Conservation (phyloP, 2,113 vertebrate genomes). For the Crotalus tigris region DNA sequence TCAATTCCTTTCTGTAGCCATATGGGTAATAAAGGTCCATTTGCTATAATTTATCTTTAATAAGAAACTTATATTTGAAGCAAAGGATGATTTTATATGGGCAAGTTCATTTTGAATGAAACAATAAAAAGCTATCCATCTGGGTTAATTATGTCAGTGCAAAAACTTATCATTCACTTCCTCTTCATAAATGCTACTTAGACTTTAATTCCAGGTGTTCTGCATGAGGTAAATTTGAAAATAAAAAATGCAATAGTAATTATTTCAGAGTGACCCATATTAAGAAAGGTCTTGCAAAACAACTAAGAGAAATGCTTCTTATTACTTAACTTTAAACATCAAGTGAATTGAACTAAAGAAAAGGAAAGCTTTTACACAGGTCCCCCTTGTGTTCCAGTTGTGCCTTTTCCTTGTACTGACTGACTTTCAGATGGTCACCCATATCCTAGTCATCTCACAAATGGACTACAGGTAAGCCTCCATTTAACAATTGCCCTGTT, state of each 20-base stretch:
- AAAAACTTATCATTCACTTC: conserved; percentile 58
- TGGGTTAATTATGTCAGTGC: conserved; percentile 62
- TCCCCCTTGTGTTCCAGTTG: neutral
- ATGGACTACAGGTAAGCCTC: neutral
- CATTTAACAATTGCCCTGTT: neutral
- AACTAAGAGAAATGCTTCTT: conserved; percentile 16
- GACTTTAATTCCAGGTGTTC: conserved; percentile 66
- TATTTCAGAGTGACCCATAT: conserved; percentile 39
- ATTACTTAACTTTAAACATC: conserved; percentile 34
- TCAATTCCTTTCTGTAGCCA: conserved; percentile 56
- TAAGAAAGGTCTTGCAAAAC: conserved; percentile 46
- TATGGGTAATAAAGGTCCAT: conserved; percentile 67
- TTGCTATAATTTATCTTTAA: conserved; percentile 66
- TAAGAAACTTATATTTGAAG: conserved; percentile 66
- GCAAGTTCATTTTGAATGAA: conserved; percentile 62
- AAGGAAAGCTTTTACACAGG: neutral
- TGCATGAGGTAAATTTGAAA: conserved; percentile 52
- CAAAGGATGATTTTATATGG: conserved; percentile 42
- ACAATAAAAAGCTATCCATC: conserved; percentile 60
- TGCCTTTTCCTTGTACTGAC: neutral
- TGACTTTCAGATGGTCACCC: neutral
- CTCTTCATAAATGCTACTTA: conserved; percentile 63
- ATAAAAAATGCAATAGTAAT: conserved; percentile 55
- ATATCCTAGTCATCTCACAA: neutral
- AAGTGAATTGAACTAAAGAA: conserved; percentile 38